These are phyloP conservation scores for Tetragonula carbonaria DNA, from an alignment of 2,888 invertebrate genomes.

Conservation along the genomic window DNA sequence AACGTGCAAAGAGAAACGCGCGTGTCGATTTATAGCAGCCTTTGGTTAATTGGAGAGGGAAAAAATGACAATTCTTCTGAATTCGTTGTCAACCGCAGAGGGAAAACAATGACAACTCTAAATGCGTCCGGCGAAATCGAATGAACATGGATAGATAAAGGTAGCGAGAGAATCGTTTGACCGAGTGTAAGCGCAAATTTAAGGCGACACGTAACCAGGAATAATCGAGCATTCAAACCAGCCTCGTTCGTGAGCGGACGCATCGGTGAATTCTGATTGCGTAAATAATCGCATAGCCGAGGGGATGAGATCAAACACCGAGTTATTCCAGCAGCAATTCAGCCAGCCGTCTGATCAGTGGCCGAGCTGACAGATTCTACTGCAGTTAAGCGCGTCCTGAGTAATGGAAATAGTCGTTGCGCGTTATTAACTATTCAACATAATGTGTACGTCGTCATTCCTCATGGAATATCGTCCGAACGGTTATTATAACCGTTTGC, in stretches of 20 bases:
- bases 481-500: background rate
- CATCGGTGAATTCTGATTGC: slow-evolving; percentile 45
- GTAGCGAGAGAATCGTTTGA: slow-evolving; percentile 4
- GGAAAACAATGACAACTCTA: too few species aligned
- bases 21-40: background rate
- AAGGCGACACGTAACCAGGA: slow-evolving; percentile 37
- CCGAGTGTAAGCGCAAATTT: slow-evolving; percentile 23
- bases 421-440: slow-evolving; percentile 28
- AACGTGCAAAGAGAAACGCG: too few species aligned
- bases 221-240: slow-evolving; percentile 43
- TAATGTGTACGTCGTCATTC: background rate
- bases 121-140: background rate
- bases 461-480: background rate
- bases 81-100: too few species aligned
- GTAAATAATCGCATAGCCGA: slow-evolving; percentile 44
- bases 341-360: slow-evolving; percentile 28
- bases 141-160: slow-evolving; percentile 18
- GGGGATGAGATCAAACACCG: slow-evolving; percentile 24
- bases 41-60: background rate
- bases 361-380: slow-evolving; percentile 28
- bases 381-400: slow-evolving; percentile 36
- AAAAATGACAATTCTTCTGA: too few species aligned
- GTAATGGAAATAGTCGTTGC: slow-evolving; percentile 38
- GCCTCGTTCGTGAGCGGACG: slow-evolving; percentile 21
- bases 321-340: slow-evolving; percentile 22